Base-by-base conservation (phyloP, 2,113 vertebrate species). In the Oreochromis tanganicae region DNA sequence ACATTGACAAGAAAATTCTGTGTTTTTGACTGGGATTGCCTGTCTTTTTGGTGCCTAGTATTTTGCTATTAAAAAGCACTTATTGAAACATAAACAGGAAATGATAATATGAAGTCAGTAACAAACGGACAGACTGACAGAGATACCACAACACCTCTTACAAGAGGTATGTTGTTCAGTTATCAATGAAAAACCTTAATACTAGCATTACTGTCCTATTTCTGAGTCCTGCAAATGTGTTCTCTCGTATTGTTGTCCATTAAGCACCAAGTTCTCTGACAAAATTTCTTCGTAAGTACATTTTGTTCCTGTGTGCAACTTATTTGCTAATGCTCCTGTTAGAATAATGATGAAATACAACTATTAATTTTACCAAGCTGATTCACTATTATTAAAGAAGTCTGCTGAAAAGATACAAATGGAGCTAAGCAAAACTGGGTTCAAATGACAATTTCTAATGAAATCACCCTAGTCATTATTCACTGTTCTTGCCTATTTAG, bases 401-500 rank as follows among this genome's bases (percentile, higher is more conserved):
- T 63, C 80, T 86, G 1, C 71, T 36, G 17, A 71, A 81, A 73
- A 85, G 82, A 87, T 88, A 89, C 71, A 86, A 89, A 88, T 85
- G 68, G 71, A 89, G 48, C 81, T 34, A 81, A 83, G 55, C 7
- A 88, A 88, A 92, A 73, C 21, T 81, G 87, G 83, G 80, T 88
- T 75, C 24, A 91, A 88, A 86, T 32, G 10, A 87, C 80, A 87
- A 85, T 89, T 87, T 89, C 66, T 81, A 84, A 79, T 88, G 57
- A 81, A 71, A 86, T 87, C 85, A 61, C 36, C 82, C 46, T 11
- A 84, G 56, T 83, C 80, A n/a, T 81, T 88, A 89, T 89, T 38
- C 7, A 73, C 13, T 46, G 5, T 16, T 73, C 14, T 85, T 83
- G 61, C 85, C 90, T 89, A 91, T 94, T 90, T 91, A 88, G 56